Base-by-base conservation (phyloP, 2,888 invertebrate species). In the Dusona sp. region DNA sequence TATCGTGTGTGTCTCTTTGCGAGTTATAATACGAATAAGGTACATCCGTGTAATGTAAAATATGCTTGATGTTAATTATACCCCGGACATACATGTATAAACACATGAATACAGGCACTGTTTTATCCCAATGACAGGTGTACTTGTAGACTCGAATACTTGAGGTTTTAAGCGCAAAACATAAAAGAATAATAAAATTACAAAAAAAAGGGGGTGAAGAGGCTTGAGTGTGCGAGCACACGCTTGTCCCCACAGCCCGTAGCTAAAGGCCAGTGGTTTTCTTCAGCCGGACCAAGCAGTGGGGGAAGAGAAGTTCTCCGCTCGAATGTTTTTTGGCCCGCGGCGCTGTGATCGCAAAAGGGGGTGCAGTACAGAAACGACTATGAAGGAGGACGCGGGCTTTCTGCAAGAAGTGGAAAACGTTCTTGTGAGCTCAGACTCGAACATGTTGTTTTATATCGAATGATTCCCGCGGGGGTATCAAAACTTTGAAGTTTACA, bases 61-160 rank as follows among this genome's bases (percentile, higher is more conserved):
- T 72, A 74, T 64, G 13, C 79, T 57, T 79, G 68, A 74, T 79
- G 83, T 85, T 85, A 85, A 85, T 83, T 85, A 83, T 61, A 33
- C 48, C 68, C 79, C 48, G 9, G 51, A 36, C 48, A 36, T 51
- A n/a, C 6, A 25, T n/a, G 19, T 72, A 33, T n/a, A 72, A 19
- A 38, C 11, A 36, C n/a, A 22, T 8, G 9, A 38, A 51, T n/a
- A 29, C 48, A 29, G 19, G 33, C 6, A 72, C 29, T 1, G 61
- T 29, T 61, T 61, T 61, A 61, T 61, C 16, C 4, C 29, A 25
- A 54, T 29, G 61, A 45, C 54, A 61, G 22, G 61, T 61, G 25
- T 42, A 36, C 57, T 38, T 7, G 61, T 61, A 29, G 6, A 16
- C 61, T 61, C 29, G 29, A 61, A 61, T 16, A 25, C 57, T 22